phyloP scores from a whole-genome alignment of 2,113 vertebrate species.

The Sclerurus mexicanus region DNA sequence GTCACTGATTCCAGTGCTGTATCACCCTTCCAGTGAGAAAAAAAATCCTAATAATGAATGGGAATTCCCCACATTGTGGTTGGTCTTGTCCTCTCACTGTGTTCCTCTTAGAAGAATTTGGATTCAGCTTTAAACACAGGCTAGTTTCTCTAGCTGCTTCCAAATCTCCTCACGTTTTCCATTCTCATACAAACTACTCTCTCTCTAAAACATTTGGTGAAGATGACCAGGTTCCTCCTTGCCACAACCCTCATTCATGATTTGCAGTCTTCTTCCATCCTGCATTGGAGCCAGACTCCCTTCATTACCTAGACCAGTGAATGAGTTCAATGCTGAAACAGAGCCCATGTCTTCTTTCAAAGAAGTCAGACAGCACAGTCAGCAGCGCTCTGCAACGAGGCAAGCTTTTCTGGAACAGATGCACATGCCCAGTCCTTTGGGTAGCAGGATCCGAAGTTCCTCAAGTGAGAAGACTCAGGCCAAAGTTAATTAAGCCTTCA shows the following conservation, averaged over 20 bases:
- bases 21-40: not conserved
- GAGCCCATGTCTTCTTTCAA: not conserved
- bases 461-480: not conserved
- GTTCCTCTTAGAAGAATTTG: not conserved
- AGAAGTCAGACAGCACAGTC: not conserved
- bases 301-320: not conserved
- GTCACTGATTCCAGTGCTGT: not conserved
- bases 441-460: not conserved
- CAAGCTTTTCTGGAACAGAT: not conserved
- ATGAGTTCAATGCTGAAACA: not conserved
- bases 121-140: rapidly evolving
- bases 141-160: not conserved
- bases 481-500: not conserved
- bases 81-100: not conserved
- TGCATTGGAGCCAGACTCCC: not conserved
- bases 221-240: not conserved
- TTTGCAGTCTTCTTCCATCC: not conserved
- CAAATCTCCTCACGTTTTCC: not conserved
- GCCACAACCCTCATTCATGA: not conserved
- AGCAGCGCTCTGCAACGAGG: not conserved
- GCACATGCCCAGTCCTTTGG: not conserved
- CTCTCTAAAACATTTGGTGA: not conserved
- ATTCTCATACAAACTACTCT: not conserved
- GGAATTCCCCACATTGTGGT: not conserved
- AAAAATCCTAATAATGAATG: rapidly evolving